Conservation (phyloP, 1,140 invertebrate species). For the Cydia amplana region DNA sequence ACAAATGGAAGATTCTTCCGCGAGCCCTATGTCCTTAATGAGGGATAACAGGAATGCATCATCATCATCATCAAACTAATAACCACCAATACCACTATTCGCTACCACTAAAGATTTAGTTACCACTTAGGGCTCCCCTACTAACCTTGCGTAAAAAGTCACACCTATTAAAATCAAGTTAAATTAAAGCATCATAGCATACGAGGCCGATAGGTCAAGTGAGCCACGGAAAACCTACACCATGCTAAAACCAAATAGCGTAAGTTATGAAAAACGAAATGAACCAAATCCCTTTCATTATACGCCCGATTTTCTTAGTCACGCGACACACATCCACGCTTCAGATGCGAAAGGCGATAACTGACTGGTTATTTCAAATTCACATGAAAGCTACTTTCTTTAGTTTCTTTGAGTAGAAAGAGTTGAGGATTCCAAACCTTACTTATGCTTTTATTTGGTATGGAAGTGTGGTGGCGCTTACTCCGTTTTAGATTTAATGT, state of each 20-base stretch:
- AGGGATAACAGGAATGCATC: too few relatives aligned
- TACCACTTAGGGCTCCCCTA: too few relatives aligned
- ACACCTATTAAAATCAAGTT: slow-evolving; percentile 21
- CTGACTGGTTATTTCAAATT: not conserved
- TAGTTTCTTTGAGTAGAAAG: not conserved
- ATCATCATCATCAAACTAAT: too few relatives aligned
- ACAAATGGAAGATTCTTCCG: too few relatives aligned
- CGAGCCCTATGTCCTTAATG: too few relatives aligned
- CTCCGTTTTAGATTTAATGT: not conserved
- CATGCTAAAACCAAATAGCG: not conserved
- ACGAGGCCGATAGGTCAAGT: slow-evolving; percentile 9
- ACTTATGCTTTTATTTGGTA: not conserved
- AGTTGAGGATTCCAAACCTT: not conserved
- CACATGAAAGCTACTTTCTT: not conserved
- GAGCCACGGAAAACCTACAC: not conserved
- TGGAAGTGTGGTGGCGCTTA: not conserved
- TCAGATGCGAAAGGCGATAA: slow-evolving; percentile 3
- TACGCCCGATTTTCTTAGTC: not conserved
- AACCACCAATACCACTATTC: too few relatives aligned
- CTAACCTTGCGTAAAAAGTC: not conserved
- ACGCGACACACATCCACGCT: slow-evolving; percentile 22
- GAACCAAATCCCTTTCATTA: not conserved
- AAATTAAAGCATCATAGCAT: slow-evolving; percentile 14
- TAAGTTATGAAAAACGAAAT: not conserved
- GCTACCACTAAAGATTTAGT: too few relatives aligned